Percentiles rank a stretch among this genome's conserved stretches.
Conservation (phyloP, 2,113 vertebrate genomes). For the Gadus chalcogrammus region DNA sequence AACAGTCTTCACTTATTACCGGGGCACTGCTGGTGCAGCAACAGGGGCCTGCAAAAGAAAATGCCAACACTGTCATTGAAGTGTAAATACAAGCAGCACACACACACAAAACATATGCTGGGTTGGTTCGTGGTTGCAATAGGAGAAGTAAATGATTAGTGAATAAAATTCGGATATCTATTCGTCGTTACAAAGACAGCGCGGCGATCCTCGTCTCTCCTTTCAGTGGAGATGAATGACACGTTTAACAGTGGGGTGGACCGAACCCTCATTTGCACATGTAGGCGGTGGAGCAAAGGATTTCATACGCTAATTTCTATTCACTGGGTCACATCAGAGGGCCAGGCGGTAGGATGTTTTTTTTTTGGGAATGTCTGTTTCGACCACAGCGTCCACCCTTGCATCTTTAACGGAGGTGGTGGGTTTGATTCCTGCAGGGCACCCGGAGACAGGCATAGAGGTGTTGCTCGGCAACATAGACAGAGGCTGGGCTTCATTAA, state of each 20-base stretch:
- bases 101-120: constrained; percentile 21
- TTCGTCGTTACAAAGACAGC: constrained; percentile 14
- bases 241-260: constrained; percentile 46
- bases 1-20: constrained; percentile 37
- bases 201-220: constrained; percentile 21
- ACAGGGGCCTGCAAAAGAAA: constrained; percentile 46
- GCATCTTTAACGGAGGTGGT: background rate
- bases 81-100: constrained; percentile 36
- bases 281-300: constrained; percentile 32
- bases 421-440: background rate
- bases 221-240: constrained; percentile 39
- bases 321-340: constrained; percentile 26
- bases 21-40: constrained; percentile 11
- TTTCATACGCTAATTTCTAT: constrained; percentile 56
- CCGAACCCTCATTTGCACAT: constrained; percentile 55
- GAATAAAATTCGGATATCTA: constrained; percentile 7
- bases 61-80: constrained; percentile 44
- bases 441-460: background rate
- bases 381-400: background rate
- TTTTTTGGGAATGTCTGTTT: background rate
- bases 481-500: background rate
- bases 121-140: constrained; percentile 14
- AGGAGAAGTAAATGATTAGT: constrained; percentile 19
- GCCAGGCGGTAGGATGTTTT: background rate
- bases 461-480: constrained; percentile 45